Evolutionary conservation across 2,888 invertebrate genomes (phyloP).

Genomic region (Machimus atricapillus): DNA sequence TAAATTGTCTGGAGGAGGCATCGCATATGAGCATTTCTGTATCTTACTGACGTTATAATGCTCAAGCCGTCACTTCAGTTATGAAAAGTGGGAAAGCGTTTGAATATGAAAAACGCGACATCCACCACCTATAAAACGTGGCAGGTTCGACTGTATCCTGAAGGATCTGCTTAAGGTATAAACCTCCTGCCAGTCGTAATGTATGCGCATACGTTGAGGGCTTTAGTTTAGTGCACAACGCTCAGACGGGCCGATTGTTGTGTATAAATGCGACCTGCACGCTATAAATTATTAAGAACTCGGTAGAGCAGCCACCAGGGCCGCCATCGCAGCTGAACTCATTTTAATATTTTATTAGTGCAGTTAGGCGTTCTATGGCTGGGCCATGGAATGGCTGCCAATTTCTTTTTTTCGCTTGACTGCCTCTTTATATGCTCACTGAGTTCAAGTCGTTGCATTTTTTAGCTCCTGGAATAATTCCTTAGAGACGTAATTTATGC

Average conservation of each 20-base stretch:
- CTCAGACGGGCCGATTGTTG: not conserved
- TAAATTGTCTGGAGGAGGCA: not conserved
- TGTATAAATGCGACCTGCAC: not conserved
- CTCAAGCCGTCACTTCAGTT: not conserved
- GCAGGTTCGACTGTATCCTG: not conserved
- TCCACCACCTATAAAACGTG: not conserved
- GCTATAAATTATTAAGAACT: not conserved
- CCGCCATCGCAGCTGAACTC: not conserved
- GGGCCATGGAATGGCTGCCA: not conserved
- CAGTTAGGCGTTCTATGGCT: not conserved
- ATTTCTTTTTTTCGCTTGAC: not conserved
- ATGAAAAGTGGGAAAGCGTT: not conserved
- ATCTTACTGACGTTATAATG: not conserved
- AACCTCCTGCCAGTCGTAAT: not conserved
- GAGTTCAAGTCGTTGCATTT: not conserved
- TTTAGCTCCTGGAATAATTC: not conserved
- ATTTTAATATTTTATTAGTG: not conserved
- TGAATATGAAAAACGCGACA: not conserved
- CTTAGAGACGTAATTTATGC: not conserved
- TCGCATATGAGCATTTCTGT: not conserved
- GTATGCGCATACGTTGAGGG: constrained; percentile 29
- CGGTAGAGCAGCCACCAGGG: not conserved
- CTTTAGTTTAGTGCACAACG: not conserved
- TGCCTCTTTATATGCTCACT: not conserved
- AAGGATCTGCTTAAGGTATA: not conserved